These are phyloP conservation scores for Psylliodes chrysocephalus DNA, from an alignment of 2,888 invertebrate genomes.

Conservation along the genomic window DNA sequence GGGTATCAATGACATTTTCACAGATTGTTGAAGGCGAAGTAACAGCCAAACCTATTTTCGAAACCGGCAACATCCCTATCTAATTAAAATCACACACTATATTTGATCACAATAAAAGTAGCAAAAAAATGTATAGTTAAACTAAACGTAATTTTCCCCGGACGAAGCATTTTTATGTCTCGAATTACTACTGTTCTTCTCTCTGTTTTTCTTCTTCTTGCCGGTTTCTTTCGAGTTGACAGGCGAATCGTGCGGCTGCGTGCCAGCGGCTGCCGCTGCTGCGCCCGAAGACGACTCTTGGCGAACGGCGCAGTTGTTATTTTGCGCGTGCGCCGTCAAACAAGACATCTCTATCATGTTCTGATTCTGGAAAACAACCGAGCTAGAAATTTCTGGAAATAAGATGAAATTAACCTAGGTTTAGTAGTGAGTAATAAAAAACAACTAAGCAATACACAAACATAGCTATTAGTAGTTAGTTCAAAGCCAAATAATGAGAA, in stretches of 20 bases:
- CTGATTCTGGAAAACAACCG: constrained; percentile 67
- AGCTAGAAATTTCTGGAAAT: constrained; percentile 66
- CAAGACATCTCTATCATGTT: constrained; percentile 76
- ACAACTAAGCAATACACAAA: constrained; percentile 51
- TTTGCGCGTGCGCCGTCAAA: constrained; percentile 70
- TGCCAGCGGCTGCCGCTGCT: too few species aligned
- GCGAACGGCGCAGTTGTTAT: constrained; percentile 67
- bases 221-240: constrained; percentile 42
- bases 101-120: constrained; percentile 20
- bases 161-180: constrained; percentile 37
- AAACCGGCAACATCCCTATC: not conserved
- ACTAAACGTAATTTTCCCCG: constrained; percentile 50
- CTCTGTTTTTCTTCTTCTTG: constrained; percentile 42
- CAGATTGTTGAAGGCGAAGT: too few species aligned
- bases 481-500: constrained; percentile 43
- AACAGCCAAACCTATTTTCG: constrained; percentile 16
- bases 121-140: constrained; percentile 2
- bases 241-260: constrained; percentile 39
- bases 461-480: constrained; percentile 60
- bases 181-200: constrained; percentile 41
- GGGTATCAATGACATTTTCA: too few species aligned
- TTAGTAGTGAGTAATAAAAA: constrained; percentile 61
- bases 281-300: constrained; percentile 36
- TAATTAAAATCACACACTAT: constrained; percentile 25
- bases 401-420: constrained; percentile 65